These are phyloP conservation scores for Thripadectes ignobilis DNA, from an alignment of 2,797 vertebrate genomes.

Conservation along the genomic window DNA sequence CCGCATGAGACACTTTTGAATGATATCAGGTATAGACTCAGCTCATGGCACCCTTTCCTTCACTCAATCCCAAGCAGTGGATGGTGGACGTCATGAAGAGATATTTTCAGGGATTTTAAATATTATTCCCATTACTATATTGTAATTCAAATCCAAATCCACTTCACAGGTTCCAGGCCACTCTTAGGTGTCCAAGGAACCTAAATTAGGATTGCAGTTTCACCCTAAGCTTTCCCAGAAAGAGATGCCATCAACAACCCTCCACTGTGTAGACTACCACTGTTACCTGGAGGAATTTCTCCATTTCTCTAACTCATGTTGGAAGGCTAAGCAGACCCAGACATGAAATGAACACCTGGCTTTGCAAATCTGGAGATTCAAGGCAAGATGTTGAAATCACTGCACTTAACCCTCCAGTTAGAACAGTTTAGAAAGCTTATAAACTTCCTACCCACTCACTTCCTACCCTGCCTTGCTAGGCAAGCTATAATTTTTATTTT, in stretches of 20 bases:
- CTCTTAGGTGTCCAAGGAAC: not conserved
- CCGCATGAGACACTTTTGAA: not conserved
- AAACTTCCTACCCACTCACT: constrained; percentile 23
- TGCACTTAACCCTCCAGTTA: not conserved
- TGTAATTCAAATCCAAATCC: not conserved
- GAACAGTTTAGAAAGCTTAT: not conserved
- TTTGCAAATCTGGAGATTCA: not conserved
- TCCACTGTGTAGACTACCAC: not conserved
- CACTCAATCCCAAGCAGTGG: not conserved
- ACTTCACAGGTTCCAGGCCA: not conserved
- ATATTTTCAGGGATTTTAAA: not conserved
- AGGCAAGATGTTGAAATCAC: not conserved
- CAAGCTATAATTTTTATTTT: constrained; percentile 36
- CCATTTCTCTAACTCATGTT: not conserved
- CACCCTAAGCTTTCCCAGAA: not conserved
- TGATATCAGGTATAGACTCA: not conserved
- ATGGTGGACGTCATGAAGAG: not conserved
- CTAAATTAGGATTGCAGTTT: not conserved
- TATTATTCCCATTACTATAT: not conserved
- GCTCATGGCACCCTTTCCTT: not conserved
- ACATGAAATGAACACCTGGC: not conserved
- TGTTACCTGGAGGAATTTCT: not conserved
- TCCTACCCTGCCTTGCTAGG: constrained; percentile 2
- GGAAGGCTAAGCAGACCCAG: not conserved
- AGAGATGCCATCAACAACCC: not conserved